Conservation (phyloP, 2,888 invertebrate species). For the Stratiomys singularior region DNA sequence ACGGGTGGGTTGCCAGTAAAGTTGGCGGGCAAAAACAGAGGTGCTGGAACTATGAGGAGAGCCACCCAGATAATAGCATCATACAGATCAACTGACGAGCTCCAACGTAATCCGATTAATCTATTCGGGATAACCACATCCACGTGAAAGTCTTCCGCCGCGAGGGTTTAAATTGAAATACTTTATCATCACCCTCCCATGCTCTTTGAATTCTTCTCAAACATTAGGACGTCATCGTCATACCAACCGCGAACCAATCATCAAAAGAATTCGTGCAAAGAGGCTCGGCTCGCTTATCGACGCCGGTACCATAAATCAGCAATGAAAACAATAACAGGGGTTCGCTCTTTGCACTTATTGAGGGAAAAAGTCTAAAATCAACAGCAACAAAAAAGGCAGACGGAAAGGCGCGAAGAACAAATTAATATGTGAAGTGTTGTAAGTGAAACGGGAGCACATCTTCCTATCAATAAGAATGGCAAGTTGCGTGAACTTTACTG, state of each 20-base stretch:
- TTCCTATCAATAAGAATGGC: conserved; percentile 23
- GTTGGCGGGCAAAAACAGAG: no score
- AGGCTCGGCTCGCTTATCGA: conserved; percentile 39
- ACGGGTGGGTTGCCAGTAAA: neutral
- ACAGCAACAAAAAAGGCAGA: conserved; percentile 12
- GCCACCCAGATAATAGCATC: no score
- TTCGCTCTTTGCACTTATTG: neutral
- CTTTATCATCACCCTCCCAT: neutral
- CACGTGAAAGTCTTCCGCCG: neutral
- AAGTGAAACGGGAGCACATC: neutral
- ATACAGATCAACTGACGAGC: no score
- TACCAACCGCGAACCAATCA: no score
- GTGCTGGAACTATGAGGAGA: no score
- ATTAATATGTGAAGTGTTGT: conserved; percentile 24
- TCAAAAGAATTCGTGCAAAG: neutral
- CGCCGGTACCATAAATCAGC: conserved; percentile 45
- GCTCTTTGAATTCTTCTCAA: neutral
- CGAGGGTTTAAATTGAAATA: neutral
- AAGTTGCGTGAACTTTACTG: no score
- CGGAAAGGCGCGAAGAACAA: conserved; percentile 16
- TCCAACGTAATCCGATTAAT: no score
- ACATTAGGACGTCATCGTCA: neutral
- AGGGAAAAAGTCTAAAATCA: neutral
- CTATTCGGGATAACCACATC: no score
- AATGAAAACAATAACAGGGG: conserved; percentile 31